Percentiles rank a stretch among this genome's conserved stretches.
These are phyloP conservation scores for Scolanthus callimorphus DNA, from an alignment of 92 coral and sea anemone genomes.

Conservation along the genomic window DNA sequence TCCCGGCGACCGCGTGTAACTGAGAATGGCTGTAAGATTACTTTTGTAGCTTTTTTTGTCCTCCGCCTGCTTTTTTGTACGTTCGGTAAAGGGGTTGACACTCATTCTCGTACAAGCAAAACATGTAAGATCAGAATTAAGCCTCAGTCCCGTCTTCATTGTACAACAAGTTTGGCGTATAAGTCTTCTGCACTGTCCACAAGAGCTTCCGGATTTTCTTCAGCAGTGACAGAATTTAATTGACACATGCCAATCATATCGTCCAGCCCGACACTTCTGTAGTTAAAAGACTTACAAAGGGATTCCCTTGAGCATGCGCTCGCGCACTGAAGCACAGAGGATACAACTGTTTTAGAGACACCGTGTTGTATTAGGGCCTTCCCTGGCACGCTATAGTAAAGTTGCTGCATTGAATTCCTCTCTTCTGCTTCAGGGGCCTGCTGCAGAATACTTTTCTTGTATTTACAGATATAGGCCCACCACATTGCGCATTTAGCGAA, in stretches of 20 bases:
- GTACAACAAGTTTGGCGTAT: slow-evolving; percentile 17
- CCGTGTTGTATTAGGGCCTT: slow-evolving; percentile 16
- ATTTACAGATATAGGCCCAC: neutral
- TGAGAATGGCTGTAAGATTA: no score
- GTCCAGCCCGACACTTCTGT: neutral
- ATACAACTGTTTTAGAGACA: neutral
- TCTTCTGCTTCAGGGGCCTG: no score
- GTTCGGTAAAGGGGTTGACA: no score
- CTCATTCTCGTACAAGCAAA: no score
- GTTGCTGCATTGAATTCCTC: slow-evolving; percentile 9
- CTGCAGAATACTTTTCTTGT: no score
- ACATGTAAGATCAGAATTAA: no score
- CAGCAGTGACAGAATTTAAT: slow-evolving; percentile 10
- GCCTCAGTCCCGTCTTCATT: no score
- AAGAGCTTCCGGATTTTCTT: slow-evolving; percentile 19
- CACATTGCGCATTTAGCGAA: neutral
- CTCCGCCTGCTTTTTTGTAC: no score
- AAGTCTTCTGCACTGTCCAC: slow-evolving; percentile 1
- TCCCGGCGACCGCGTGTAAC: no score
- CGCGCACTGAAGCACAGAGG: slow-evolving; percentile 18
- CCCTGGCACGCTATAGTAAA: slow-evolving; percentile 2
- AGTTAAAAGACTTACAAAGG: slow-evolving; percentile 17
- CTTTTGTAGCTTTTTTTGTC: no score
- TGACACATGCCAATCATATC: neutral
- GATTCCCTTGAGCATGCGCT: slow-evolving; percentile 3